These are phyloP conservation scores for Orientallactaga bullata DNA, from an alignment of 2,113 vertebrate species.

Conservation along the genomic window DNA sequence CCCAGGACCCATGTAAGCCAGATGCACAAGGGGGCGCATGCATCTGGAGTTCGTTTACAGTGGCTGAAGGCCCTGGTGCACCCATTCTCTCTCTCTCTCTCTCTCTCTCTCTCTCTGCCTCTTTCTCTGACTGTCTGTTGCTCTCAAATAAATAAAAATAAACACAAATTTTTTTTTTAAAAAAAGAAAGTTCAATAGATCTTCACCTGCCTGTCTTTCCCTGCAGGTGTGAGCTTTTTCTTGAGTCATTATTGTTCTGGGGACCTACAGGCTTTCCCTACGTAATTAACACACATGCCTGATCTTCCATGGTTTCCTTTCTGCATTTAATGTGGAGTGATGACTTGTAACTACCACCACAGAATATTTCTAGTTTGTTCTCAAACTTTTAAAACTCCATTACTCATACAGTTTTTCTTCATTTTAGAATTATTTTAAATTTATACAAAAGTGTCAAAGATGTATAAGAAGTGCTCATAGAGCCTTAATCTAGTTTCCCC, in stretches of 20 bases:
- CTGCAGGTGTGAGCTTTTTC: neutral
- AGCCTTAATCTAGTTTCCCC: neutral
- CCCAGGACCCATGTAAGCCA: no score
- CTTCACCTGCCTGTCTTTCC: neutral
- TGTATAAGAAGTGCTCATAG: neutral
- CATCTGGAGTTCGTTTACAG: no score
- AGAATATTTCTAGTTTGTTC: neutral
- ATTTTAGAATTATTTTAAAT: conserved; percentile 51
- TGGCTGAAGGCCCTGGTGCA: no score
- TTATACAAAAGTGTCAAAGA: conserved; percentile 2
- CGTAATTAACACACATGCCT: rapidly evolving
- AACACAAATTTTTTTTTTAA: no score
- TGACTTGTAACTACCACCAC: neutral
- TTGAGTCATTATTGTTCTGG: neutral
- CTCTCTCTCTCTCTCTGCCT: no score
- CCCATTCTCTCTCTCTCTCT: no score
- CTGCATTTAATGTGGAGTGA: conserved; percentile 16
- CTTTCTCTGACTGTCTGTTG: no score
- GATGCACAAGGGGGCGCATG: no score
- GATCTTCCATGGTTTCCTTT: neutral
- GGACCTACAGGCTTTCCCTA: neutral
- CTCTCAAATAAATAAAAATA: no score
- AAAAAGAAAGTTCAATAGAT: neutral
- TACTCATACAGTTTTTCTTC: neutral
- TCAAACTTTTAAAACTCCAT: conserved; percentile 33